These are phyloP conservation scores for Eulemur mongoz DNA, from an alignment of 2,797 vertebrate genomes.

Conservation along the genomic window DNA sequence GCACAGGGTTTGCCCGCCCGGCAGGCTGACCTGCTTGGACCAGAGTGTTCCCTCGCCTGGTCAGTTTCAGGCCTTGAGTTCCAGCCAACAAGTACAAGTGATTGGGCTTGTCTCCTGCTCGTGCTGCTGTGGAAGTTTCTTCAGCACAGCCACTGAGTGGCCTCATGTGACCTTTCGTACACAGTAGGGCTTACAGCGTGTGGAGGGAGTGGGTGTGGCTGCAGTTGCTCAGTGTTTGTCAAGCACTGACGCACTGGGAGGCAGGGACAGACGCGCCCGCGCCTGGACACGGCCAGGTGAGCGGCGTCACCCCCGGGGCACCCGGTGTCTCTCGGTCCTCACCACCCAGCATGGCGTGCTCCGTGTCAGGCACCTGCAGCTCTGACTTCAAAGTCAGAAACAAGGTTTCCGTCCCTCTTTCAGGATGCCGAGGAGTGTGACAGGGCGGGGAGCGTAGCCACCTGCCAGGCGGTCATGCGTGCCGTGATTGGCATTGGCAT, in stretches of 20 bases:
- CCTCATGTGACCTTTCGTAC: background rate
- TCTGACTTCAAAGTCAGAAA: background rate
- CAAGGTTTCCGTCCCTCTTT: background rate
- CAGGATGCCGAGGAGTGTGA: conserved; percentile 99
- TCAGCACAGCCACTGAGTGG: background rate
- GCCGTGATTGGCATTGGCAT: conserved; percentile 98
- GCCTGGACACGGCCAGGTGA: background rate
- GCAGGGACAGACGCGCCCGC: background rate
- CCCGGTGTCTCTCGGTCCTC: background rate
- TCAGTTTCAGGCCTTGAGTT: background rate
- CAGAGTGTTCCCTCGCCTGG: background rate
- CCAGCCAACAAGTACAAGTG: background rate
- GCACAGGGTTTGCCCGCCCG: background rate
- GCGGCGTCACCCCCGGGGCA: background rate
- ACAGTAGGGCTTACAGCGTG: background rate
- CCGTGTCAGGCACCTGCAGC: background rate
- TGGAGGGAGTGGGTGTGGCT: background rate
- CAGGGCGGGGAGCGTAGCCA: conserved; percentile 97
- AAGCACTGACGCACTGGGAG: background rate
- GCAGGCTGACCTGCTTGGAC: background rate
- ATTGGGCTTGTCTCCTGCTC: background rate
- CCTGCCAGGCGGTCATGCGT: conserved; percentile 96
- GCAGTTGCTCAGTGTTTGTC: background rate
- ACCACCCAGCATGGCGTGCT: fast-evolving
- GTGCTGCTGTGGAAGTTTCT: background rate